A percentile compares a stretch with the other conserved stretches of the same genome.
Evolutionary conservation across 2,113 vertebrate species (phyloP).

Genomic region (Plestiodon gilberti): DNA sequence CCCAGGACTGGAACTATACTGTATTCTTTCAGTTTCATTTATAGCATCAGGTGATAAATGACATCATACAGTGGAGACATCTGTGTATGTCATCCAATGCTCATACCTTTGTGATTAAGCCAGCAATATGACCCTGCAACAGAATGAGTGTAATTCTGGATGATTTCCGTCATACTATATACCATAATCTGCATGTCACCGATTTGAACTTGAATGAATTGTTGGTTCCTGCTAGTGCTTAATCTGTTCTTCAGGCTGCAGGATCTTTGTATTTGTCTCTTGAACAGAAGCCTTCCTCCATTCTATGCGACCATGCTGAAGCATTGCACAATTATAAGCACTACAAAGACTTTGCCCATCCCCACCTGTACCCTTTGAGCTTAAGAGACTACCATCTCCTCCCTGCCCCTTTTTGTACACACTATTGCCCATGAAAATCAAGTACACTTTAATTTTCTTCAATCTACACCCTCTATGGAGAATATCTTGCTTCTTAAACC

Average conservation of each 20-base stretch:
- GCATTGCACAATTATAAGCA: not conserved
- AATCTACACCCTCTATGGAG: not conserved
- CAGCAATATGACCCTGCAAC: not conserved
- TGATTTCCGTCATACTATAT: not conserved
- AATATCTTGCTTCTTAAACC: not conserved
- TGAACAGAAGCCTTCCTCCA: not conserved
- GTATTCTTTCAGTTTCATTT: conserved; percentile 7
- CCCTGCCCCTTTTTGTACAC: not conserved
- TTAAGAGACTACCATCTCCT: not conserved
- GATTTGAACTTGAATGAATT: not conserved
- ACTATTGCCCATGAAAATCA: not conserved
- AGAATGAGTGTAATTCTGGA: not conserved
- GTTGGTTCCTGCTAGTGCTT: not conserved
- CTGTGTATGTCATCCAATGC: conserved; percentile 31
- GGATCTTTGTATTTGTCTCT: not conserved
- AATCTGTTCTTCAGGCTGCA: not conserved
- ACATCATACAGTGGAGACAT: conserved; percentile 46
- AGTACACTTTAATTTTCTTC: not conserved
- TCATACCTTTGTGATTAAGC: conserved; percentile 24
- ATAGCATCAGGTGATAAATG: conserved; percentile 47
- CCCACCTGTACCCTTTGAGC: not conserved
- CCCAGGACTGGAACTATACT: conserved; percentile 52
- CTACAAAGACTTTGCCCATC: not conserved
- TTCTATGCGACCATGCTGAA: too few species aligned
- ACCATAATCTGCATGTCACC: too few species aligned